Evolutionary conservation across 2,113 vertebrate species (phyloP).

Genomic region (Campylomormyrus tamandua): DNA sequence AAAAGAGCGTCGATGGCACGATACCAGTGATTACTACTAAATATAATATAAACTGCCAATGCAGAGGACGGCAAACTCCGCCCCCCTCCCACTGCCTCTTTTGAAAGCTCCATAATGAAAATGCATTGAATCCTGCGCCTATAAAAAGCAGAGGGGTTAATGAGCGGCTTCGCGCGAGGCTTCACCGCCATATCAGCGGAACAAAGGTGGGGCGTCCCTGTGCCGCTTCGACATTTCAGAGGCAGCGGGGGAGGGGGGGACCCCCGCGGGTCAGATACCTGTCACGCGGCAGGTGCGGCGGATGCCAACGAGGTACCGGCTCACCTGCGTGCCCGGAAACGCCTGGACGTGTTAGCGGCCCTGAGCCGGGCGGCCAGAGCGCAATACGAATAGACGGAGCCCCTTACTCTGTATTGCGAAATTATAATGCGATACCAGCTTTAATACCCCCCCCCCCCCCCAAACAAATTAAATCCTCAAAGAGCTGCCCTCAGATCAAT

Average conservation of each 20-base stretch:
- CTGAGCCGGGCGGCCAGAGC: constrained; percentile 3
- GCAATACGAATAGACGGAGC: constrained; percentile 50
- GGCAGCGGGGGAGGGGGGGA: no score
- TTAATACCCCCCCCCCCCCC: constrained; percentile 85
- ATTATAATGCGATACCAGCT: constrained; percentile 94
- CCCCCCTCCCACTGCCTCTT: constrained; percentile 51
- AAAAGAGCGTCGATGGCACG: constrained; percentile 34
- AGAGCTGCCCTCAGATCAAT: constrained; percentile 98
- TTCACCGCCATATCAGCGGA: background rate
- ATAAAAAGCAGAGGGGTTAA: constrained; percentile 46
- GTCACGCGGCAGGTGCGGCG: background rate
- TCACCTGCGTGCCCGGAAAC: background rate
- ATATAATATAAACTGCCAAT: constrained; percentile 63
- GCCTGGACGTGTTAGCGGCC: background rate
- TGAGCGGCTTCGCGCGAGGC: constrained; percentile 54
- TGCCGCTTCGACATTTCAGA: background rate
- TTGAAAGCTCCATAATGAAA: constrained; percentile 49
- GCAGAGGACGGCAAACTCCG: constrained; percentile 47
- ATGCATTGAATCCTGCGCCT: constrained; percentile 60
- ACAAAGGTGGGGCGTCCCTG: constrained; percentile 19
- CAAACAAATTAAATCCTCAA: constrained; percentile 99
- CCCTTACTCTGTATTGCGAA: constrained; percentile 73
- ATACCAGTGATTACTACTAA: constrained; percentile 69
- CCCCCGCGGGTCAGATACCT: background rate
- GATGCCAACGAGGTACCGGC: background rate